A percentile compares a stretch with the other conserved stretches of the same genome.
These are phyloP conservation scores for Meiosimyza decipiens DNA, from an alignment of 2,888 invertebrate genomes.

Conservation along the genomic window DNA sequence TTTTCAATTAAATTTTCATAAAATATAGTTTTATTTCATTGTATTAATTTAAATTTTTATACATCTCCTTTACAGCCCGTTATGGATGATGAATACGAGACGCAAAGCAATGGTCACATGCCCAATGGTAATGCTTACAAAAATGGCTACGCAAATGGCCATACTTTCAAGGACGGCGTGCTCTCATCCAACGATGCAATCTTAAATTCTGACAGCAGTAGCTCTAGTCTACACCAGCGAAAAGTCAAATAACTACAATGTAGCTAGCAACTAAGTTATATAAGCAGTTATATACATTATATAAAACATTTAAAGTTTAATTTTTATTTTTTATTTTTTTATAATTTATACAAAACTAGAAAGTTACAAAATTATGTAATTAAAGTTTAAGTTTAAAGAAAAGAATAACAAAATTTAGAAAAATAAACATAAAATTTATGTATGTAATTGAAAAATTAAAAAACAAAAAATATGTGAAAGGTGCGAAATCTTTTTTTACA, in stretches of 20 bases:
- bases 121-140: constrained; percentile 57
- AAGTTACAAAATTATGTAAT: constrained; percentile 17
- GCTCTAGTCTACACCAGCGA: constrained; percentile 66
- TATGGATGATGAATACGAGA: constrained; percentile 69
- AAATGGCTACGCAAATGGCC: constrained; percentile 60
- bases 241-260: constrained; percentile 66
- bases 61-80: constrained; percentile 71
- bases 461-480: not conserved
- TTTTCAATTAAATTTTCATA: too few relatives aligned
- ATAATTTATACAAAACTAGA: constrained; percentile 27
- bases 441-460: not conserved
- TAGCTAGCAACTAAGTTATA: constrained; percentile 43
- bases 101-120: constrained; percentile 52
- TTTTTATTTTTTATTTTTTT: constrained; percentile 29
- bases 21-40: not conserved
- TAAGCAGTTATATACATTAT: constrained; percentile 22
- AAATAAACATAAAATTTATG: not conserved
- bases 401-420: not conserved
- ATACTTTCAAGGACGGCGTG: constrained; percentile 51
- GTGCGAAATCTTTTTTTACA: not conserved
- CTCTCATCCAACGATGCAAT: constrained; percentile 62
- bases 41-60: constrained; percentile 13
- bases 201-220: constrained; percentile 63
- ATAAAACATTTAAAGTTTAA: not conserved
- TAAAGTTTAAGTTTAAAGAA: constrained; percentile 13